These are phyloP conservation scores for Pelobates fuscus DNA, from an alignment of 2,113 vertebrate species.

Conservation along the genomic window DNA sequence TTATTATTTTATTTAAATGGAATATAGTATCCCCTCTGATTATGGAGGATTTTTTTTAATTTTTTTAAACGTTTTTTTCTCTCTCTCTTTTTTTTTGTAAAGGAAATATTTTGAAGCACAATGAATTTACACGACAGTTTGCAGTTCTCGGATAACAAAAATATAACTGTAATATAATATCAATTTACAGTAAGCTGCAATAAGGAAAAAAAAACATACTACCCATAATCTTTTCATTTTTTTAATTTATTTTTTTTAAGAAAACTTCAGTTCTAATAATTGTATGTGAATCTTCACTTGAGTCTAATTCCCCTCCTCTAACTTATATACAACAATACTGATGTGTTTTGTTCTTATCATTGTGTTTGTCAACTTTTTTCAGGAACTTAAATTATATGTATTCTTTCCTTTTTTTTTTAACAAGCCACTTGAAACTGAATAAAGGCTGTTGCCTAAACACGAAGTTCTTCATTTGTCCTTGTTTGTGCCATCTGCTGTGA, in stretches of 20 bases:
- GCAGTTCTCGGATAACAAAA: slow-evolving; percentile 73
- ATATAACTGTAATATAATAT: slow-evolving; percentile 69
- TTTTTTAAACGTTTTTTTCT: slow-evolving; percentile 67
- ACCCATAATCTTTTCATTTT: slow-evolving; percentile 52
- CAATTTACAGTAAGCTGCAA: slow-evolving; percentile 67
- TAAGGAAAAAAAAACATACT: slow-evolving; percentile 51
- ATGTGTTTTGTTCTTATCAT: slow-evolving; percentile 64
- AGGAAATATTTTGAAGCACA: background rate
- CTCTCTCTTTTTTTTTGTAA: slow-evolving; percentile 1
- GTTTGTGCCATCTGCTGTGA: slow-evolving; percentile 73
- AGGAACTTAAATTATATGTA: slow-evolving; percentile 71
- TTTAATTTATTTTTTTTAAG: slow-evolving; percentile 1
- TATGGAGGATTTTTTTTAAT: slow-evolving; percentile 32
- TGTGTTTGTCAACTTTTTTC: slow-evolving; percentile 57
- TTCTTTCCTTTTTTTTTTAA: slow-evolving; percentile 58
- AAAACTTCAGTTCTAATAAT: slow-evolving; percentile 47
- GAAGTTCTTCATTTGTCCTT: slow-evolving; percentile 73
- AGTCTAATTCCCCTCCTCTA: slow-evolving; percentile 57
- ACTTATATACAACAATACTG: slow-evolving; percentile 63
- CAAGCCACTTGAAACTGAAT: slow-evolving; percentile 77
- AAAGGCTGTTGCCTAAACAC: slow-evolving; percentile 77
- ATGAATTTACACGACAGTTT: slow-evolving; percentile 62
- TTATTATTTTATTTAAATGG: slow-evolving; percentile 62
- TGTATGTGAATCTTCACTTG: slow-evolving; percentile 59
- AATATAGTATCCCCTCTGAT: background rate